Base-by-base conservation (phyloP, 1,140 invertebrate species). In the Triops cancriformis region DNA sequence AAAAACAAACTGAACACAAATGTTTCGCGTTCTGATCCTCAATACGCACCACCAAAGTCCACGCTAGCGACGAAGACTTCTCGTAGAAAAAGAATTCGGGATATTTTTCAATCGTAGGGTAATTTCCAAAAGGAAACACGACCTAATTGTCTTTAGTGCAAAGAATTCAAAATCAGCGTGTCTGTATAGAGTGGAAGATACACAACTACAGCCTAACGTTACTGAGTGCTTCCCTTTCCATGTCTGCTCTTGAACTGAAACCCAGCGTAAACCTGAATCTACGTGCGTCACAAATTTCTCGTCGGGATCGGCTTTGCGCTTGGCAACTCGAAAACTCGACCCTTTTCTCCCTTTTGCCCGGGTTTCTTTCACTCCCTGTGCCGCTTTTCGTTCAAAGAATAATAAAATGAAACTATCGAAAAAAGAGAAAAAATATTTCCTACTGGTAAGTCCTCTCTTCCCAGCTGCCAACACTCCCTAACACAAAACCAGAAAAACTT, bases 181-280 rank as follows among this genome's bases (percentile, higher is more conserved):
- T 23, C 3, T 23, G 18, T 64, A 64, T n/a, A 64, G 10, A 23
- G 14, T 4, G 51, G 1, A 23, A 64, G 23, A 64, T 64, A 18
- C 31, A 37, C 14, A 64, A 23, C 51, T 64, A 23, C 6, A 64
- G 14, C 51, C n/a, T 23, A 64, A 64, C 51, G 14, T 64, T 6
- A 6, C 23, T 18, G 18, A 1, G 51, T 64, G 10, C 51, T n/a
- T 64, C 18, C 51, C 51, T 23, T 64, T 64, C 51, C 51, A 64
- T 23, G 51, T 64, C 51, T 64, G 51, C 51, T 64, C 0, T 23
- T 64, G 51, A 64, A 64, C 51, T 64, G 51, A 23, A 64, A 64
- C 51, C 31, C 51, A 64, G 23, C 51, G 51, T 64, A 64, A 64
- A 64, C 51, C 51, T 64, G 51, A 64, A 23, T 64, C 51, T 64